These are phyloP conservation scores for Mormoops blainvillei DNA, from an alignment of 2,113 vertebrate species.

Conservation along the genomic window DNA sequence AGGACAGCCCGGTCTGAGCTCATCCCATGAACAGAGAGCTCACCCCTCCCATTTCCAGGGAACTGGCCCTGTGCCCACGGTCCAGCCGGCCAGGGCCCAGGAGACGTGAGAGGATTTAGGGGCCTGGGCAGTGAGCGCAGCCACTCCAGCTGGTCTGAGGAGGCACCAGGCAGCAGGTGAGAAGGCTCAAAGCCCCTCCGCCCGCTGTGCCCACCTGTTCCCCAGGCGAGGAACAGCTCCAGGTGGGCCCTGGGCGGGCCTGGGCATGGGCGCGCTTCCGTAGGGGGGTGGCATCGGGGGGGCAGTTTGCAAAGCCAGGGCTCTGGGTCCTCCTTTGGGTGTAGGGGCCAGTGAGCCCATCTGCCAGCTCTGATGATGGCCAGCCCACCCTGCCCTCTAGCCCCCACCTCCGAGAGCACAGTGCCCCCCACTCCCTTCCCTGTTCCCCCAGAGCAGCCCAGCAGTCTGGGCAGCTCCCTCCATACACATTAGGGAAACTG, in stretches of 20 bases:
- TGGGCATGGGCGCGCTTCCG: too few species aligned
- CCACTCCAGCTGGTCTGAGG: fast-evolving
- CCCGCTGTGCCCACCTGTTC: too few species aligned
- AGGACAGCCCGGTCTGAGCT: background rate
- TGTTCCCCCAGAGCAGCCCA: background rate
- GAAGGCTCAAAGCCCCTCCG: background rate
- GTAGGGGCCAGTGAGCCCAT: fast-evolving
- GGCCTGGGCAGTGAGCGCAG: background rate
- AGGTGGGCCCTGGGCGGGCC: too few species aligned
- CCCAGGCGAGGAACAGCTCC: too few species aligned
- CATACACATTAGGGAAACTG: fast-evolving
- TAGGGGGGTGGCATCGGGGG: fast-evolving
- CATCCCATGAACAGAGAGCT: background rate
- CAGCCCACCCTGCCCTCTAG: background rate
- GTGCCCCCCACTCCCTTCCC: too few species aligned
- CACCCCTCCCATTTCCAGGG: constrained; percentile 18
- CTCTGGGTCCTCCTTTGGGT: background rate
- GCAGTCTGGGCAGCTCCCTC: background rate
- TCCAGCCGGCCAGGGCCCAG: background rate
- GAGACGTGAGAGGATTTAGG: background rate
- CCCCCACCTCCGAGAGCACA: too few species aligned
- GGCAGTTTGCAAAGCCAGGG: fast-evolving
- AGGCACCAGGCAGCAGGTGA: background rate
- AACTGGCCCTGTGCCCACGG: background rate
- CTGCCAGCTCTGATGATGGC: fast-evolving